Percentiles rank a stretch among this genome's conserved stretches.
Conservation (phyloP, 2,888 invertebrate genomes). For the Suillia variegata region DNA sequence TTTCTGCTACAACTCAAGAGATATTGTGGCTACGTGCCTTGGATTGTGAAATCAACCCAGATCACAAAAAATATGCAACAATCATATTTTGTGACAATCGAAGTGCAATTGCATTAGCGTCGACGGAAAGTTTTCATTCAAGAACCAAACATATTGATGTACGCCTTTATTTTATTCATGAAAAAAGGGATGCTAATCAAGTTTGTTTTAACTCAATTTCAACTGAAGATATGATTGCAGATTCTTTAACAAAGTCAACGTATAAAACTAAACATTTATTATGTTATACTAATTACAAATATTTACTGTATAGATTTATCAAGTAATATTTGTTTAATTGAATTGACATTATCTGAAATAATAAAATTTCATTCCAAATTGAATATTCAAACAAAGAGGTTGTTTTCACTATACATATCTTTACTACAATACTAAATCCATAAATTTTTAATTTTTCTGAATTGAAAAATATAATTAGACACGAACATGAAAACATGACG, state of each 20-base stretch:
- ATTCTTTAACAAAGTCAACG: constrained; percentile 15
- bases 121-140: constrained; percentile 4
- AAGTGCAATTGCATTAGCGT: constrained; percentile 12
- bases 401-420: too few relatives aligned
- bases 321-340: too few relatives aligned
- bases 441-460: too few relatives aligned
- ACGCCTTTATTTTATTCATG: constrained; percentile 16
- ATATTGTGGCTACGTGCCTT: not conserved
- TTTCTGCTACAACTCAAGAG: constrained; percentile 5
- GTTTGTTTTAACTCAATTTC: not conserved
- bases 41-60: not conserved
- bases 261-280: not conserved
- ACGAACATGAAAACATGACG: too few relatives aligned
- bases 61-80: not conserved
- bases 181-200: constrained; percentile 1
- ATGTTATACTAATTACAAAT: too few relatives aligned
- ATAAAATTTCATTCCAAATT: too few relatives aligned
- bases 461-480: too few relatives aligned
- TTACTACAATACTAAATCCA: too few relatives aligned
- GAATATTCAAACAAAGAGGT: too few relatives aligned
- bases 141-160: constrained; percentile 18
- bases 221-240: constrained; percentile 13
- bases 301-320: too few relatives aligned
- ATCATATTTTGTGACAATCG: constrained; percentile 12
- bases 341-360: too few relatives aligned